A percentile compares a stretch with the other conserved stretches of the same genome.
Conservation (phyloP, 2,113 vertebrate genomes). For the Phycodurus eques region DNA sequence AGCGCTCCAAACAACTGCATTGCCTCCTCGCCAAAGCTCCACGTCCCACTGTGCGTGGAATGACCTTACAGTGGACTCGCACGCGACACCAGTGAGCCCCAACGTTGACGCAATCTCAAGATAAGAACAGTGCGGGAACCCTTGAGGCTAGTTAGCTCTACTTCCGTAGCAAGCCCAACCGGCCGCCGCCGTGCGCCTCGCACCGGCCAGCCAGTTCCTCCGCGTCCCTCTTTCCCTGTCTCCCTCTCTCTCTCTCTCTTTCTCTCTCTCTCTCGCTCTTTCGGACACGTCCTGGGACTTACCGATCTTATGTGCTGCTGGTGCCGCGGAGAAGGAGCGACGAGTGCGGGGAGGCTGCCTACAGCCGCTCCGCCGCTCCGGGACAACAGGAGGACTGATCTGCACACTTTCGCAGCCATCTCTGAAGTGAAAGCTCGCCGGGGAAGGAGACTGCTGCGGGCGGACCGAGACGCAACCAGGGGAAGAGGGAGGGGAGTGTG, state of each 20-base stretch:
- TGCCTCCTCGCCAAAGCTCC: constrained; percentile 39
- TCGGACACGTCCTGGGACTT: constrained; percentile 64
- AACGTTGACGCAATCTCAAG: constrained; percentile 17
- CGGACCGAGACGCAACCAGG: constrained; percentile 70
- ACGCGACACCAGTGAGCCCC: constrained; percentile 18
- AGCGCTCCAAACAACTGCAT: constrained; percentile 57
- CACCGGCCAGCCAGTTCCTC: constrained; percentile 49
- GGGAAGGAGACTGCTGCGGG: constrained; percentile 76
- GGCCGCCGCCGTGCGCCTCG: constrained; percentile 27
- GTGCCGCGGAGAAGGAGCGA: constrained; percentile 71
- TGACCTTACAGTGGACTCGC: constrained; percentile 2
- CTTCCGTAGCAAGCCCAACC: constrained; percentile 67
- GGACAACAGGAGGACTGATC: constrained; percentile 77
- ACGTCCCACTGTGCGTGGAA: constrained; percentile 45
- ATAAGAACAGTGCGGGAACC: constrained; percentile 33
- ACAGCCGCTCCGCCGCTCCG: constrained; percentile 73
- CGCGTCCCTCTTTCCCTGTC: constrained; percentile 19
- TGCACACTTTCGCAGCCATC: constrained; percentile 82
- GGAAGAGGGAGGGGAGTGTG: constrained; percentile 45
- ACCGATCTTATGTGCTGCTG: constrained; percentile 75
- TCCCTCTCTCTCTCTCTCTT: constrained; percentile 4
- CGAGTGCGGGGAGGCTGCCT: constrained; percentile 71
- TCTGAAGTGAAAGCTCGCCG: constrained; percentile 70
- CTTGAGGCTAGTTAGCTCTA: constrained; percentile 68
- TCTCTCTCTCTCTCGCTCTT: constrained; percentile 21